Evolutionary conservation across 2,888 invertebrate species (phyloP).

Genomic region (Colletes collaris): DNA sequence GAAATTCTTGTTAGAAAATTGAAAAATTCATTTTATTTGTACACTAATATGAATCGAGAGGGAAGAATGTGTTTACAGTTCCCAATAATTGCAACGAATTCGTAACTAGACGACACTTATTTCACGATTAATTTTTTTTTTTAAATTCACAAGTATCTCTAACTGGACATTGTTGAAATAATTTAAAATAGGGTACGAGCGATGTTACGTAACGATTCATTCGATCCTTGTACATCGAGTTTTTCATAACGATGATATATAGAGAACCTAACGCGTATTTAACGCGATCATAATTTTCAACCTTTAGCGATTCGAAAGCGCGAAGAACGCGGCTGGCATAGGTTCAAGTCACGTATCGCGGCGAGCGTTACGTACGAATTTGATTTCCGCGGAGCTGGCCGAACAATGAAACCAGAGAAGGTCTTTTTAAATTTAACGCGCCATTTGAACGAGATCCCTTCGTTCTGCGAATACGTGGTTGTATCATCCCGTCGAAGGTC

Average conservation of each 20-base stretch:
- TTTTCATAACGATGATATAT: neutral
- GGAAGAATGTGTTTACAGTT: no score
- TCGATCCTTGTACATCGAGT: neutral
- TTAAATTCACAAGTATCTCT: no score
- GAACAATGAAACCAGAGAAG: conserved; percentile 50
- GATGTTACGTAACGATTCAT: conserved; percentile 25
- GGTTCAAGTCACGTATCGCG: conserved; percentile 61
- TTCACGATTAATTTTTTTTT: no score
- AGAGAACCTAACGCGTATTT: conserved; percentile 6
- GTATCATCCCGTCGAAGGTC: neutral
- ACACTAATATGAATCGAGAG: no score
- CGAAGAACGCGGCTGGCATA: conserved; percentile 57
- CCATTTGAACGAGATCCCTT: conserved; percentile 1
- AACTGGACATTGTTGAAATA: no score
- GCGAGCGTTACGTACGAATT: conserved; percentile 46
- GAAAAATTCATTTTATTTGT: no score
- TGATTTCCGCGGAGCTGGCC: conserved; percentile 49
- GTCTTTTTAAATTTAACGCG: conserved; percentile 34
- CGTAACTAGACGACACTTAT: no score
- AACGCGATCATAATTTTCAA: conserved; percentile 48
- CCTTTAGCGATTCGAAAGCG: conserved; percentile 35
- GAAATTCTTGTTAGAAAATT: no score
- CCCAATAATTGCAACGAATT: no score
- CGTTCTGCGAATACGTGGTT: neutral
- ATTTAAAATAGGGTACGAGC: neutral